A percentile compares a stretch with the other conserved stretches of the same genome.
Evolutionary conservation across 2,113 vertebrate species (phyloP).

Genomic region (Melanocharis versteri): DNA sequence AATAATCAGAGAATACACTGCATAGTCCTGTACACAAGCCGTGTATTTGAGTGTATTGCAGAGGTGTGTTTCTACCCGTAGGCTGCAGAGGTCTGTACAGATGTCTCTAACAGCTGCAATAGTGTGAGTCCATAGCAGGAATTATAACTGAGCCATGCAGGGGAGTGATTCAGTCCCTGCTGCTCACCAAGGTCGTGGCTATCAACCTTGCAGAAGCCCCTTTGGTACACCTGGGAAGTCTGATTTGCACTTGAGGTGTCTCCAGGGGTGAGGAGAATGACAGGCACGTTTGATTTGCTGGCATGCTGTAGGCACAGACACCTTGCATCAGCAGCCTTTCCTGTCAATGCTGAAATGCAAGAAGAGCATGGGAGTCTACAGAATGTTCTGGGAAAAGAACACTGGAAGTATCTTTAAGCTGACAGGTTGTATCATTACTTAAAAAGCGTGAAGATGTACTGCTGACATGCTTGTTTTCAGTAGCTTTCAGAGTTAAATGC

Average conservation of each 20-base stretch:
- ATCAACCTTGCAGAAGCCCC: not conserved
- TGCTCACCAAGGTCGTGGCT: not conserved
- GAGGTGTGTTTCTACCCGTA: not conserved
- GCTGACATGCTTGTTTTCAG: not conserved
- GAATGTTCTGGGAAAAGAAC: not conserved
- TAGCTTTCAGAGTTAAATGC: not conserved
- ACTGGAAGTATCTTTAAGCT: not conserved
- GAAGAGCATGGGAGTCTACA: not conserved
- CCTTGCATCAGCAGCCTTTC: not conserved
- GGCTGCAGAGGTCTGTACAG: not conserved
- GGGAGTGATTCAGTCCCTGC: not conserved
- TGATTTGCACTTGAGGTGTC: not conserved
- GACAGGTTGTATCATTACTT: not conserved
- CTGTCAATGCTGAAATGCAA: not conserved
- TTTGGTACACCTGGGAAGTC: not conserved
- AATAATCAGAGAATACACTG: not conserved
- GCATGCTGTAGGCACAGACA: not conserved
- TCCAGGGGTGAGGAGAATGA: not conserved
- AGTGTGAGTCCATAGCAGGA: not conserved
- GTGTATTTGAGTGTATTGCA: too few species aligned
- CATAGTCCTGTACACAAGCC: not conserved
- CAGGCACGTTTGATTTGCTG: not conserved
- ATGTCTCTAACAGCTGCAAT: not conserved
- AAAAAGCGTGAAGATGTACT: not conserved
- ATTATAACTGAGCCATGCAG: not conserved